A percentile compares a stretch with the other conserved stretches of the same genome.
These are phyloP conservation scores for Cacatua alba DNA, from an alignment of 2,113 vertebrate genomes.

Conservation along the genomic window DNA sequence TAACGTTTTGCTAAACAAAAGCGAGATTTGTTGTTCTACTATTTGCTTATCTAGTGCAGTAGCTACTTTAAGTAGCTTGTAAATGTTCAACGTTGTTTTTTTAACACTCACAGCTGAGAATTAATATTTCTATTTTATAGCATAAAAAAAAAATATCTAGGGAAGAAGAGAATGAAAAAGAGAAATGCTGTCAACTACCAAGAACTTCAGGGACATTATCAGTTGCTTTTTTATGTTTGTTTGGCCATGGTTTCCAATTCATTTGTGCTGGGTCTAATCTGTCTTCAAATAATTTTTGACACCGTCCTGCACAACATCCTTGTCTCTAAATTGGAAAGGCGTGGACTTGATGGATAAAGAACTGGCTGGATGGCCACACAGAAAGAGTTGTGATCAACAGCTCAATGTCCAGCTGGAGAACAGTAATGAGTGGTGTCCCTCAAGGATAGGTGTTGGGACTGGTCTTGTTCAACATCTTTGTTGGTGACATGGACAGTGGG, in stretches of 20 bases:
- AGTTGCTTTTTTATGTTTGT: fast-evolving
- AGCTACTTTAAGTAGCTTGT: background rate
- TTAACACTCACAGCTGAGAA: background rate
- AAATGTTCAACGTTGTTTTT: background rate
- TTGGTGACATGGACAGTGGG: background rate
- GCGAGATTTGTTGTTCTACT: background rate
- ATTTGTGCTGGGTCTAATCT: background rate
- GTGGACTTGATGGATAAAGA: background rate
- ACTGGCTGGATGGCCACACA: background rate
- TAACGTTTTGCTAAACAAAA: background rate
- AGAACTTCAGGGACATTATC: background rate
- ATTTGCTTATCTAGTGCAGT: background rate
- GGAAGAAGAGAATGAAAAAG: too few species aligned
- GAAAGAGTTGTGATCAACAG: background rate
- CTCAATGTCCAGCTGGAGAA: background rate
- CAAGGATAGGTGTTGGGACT: background rate
- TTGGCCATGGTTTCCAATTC: background rate
- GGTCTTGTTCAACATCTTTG: background rate
- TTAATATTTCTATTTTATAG: background rate
- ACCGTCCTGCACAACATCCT: background rate
- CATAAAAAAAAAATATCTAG: background rate
- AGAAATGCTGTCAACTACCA: fast-evolving
- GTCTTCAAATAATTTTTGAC: background rate
- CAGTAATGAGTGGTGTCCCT: background rate
- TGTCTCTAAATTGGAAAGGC: background rate